Evolutionary conservation across 2,113 vertebrate genomes (phyloP).

Genomic region (Alouatta palliata): DNA sequence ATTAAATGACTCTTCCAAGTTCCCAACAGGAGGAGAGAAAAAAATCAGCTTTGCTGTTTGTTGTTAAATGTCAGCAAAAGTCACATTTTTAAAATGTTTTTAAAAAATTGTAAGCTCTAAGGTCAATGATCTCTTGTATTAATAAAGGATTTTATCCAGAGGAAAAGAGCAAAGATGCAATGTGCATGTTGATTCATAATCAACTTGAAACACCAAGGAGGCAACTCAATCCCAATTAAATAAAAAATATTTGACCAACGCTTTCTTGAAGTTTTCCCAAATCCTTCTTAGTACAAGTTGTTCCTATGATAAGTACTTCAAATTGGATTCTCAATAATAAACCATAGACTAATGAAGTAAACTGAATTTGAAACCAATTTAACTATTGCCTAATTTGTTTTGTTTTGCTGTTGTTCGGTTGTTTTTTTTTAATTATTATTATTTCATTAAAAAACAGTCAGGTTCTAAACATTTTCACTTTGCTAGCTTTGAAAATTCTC

Average conservation of each 20-base stretch:
- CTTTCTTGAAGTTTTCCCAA: conserved; percentile 64
- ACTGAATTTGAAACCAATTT: conserved; percentile 53
- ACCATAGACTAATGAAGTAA: background rate
- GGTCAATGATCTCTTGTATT: conserved; percentile 59
- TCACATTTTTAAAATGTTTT: background rate
- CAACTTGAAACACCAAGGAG: conserved; percentile 66
- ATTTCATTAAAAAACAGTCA: conserved; percentile 33
- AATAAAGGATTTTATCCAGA: conserved; percentile 54
- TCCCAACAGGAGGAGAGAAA: background rate
- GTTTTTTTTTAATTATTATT: too few species aligned
- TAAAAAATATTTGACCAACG: conserved; percentile 60
- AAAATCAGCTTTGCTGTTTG: conserved; percentile 43
- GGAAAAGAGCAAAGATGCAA: conserved; percentile 71
- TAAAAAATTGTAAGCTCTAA: conserved; percentile 59
- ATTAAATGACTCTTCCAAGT: conserved; percentile 50
- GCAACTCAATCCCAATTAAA: conserved; percentile 49
- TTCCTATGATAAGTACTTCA: conserved; percentile 8
- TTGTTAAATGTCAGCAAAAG: conserved; percentile 33
- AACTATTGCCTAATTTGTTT: conserved; percentile 12
- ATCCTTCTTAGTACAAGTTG: conserved; percentile 27
- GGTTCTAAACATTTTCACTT: conserved; percentile 38
- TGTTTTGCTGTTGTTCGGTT: too few species aligned
- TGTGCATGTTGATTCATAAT: conserved; percentile 63
- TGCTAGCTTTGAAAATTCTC: conserved; percentile 29
- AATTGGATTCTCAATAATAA: conserved; percentile 56